Evolutionary conservation across 2,797 vertebrate species (phyloP), one percentile per base, ranked within the genome.

Genomic region (Pyrocephalus nanus): DNA sequence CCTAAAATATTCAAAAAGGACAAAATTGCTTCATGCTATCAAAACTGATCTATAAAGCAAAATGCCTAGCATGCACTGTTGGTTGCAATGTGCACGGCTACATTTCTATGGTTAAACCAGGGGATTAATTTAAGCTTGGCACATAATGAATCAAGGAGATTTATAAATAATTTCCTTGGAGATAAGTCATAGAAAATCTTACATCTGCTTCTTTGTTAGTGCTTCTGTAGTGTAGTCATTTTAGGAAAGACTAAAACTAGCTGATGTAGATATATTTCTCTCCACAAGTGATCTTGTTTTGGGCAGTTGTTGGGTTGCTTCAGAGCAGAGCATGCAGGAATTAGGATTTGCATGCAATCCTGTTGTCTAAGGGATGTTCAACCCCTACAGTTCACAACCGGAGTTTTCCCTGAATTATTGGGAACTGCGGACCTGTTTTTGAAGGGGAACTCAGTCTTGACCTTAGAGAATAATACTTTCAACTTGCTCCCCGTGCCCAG

Each of bases 181-280:
- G 77, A 95, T 85, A 96, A 95, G 90, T 92, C 92, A 93, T 72
- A 95, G 84, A 96, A 92, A 87, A 79, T 95, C 92, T 92, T 95
- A 71, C 94, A 96, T 96, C 94, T 96, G 94, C 72, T 88, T 90
- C 92, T 97, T 96, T 96, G 94, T 95, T 95, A 87, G 90, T 55
- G 72, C 84, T 96, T 96, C 78, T 96, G 90, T 66, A 94, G 93
- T 62, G 61, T 16, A 89, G 93, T 94, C 69, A 88, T 95, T 96
- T 96, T 58, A 69, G 92, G 92, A 96, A 96, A 90, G 86, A 65
- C 66, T 75, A 51, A 88, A 95, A 94, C 77, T 61, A 84, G 90
- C 90, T 95, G 79, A 92, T 92, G 47, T 43, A 66, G 88, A 94
- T 78, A 30, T 48, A 79, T 89, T 87, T 86, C 72, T 50, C 30